Percentiles rank a stretch among this genome's conserved stretches.
These are phyloP conservation scores for Anser cygnoides DNA, from an alignment of 2,113 vertebrate species.

Conservation along the genomic window DNA sequence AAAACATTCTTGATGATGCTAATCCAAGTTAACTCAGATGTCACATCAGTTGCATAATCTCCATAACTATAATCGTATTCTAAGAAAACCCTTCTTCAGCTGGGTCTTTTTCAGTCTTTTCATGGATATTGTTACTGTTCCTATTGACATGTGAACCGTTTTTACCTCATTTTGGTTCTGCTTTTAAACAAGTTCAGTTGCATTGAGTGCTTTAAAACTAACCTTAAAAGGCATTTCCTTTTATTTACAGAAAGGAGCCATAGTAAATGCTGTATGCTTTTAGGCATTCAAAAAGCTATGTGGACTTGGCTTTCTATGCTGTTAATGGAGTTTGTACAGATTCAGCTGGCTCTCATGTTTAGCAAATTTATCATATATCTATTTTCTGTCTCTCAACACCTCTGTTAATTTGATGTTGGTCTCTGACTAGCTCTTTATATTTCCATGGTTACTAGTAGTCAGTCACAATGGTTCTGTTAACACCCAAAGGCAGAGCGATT, in stretches of 20 bases:
- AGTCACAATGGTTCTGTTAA: conserved; percentile 45
- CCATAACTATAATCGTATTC: not conserved
- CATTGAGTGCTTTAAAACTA: not conserved
- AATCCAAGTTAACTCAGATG: not conserved
- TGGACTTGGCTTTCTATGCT: conserved; percentile 53
- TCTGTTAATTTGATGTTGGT: conserved; percentile 44
- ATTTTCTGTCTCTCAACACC: conserved; percentile 63
- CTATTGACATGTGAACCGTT: not conserved
- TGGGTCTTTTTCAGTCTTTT: not conserved
- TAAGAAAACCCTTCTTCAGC: not conserved
- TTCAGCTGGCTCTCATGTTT: conserved; percentile 58
- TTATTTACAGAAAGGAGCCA: not conserved
- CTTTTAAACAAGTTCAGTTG: not conserved
- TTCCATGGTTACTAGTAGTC: conserved; percentile 61
- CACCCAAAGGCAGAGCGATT: conserved; percentile 10
- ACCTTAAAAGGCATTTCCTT: conserved; percentile 20
- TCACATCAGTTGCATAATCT: not conserved
- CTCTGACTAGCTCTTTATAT: conserved; percentile 50
- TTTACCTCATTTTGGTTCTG: conserved; percentile 5
- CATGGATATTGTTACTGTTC: not conserved
- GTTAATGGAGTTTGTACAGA: conserved; percentile 52
- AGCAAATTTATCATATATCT: conserved; percentile 55
- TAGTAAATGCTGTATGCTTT: conserved; percentile 18
- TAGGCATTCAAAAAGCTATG: conserved; percentile 51
- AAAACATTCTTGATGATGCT: not conserved